Conservation (phyloP, 2,113 vertebrate genomes). For the Saccopteryx bilineata region DNA sequence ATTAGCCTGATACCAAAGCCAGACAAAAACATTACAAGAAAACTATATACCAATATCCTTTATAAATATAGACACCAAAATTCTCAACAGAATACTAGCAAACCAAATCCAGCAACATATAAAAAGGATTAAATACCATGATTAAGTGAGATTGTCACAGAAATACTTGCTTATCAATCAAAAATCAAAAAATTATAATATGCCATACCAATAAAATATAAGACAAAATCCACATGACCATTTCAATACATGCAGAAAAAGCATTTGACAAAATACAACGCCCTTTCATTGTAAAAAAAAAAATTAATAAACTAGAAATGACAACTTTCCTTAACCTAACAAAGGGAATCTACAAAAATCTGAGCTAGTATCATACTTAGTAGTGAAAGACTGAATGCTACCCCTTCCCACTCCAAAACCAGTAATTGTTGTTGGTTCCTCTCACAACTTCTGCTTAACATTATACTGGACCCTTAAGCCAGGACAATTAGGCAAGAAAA, state of each 20-base stretch:
- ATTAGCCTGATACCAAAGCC: background rate
- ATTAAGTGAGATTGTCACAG: background rate
- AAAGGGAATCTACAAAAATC: background rate
- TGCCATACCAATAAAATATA: background rate
- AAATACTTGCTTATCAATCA: background rate
- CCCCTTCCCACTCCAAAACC: too few relatives aligned
- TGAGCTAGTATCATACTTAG: too few relatives aligned
- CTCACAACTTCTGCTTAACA: background rate
- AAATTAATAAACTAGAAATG: constrained; percentile 4
- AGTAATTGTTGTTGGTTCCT: too few relatives aligned
- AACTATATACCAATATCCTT: background rate
- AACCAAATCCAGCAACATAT: background rate
- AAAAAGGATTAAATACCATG: background rate
- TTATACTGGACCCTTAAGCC: background rate
- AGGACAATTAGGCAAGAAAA: background rate
- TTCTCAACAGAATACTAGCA: background rate
- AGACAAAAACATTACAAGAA: background rate
- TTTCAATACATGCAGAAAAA: too few relatives aligned
- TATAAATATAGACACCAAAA: background rate
- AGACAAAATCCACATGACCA: too few relatives aligned
- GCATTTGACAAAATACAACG: background rate
- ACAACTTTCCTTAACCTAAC: background rate
- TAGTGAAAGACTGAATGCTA: background rate
- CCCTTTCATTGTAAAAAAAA: background rate
- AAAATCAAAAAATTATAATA: background rate